Conservation (phyloP, 2,888 invertebrate genomes). For the Ochropacha duplaris region DNA sequence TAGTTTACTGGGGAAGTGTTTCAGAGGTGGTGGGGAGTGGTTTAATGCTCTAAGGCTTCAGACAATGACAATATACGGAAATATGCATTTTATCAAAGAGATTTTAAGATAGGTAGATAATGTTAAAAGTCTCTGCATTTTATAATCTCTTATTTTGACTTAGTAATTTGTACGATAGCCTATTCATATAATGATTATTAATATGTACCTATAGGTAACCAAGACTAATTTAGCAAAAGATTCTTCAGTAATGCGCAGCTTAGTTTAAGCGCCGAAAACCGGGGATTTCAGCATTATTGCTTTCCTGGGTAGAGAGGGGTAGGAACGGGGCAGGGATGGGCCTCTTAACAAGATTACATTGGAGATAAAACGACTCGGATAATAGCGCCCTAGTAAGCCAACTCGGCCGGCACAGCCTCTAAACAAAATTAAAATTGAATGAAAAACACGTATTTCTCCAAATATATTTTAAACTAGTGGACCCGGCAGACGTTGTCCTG, state of each 20-base stretch:
- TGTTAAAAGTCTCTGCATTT: too few relatives aligned
- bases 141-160: background rate
- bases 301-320: constrained; percentile 39
- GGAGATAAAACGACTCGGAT: constrained; percentile 78
- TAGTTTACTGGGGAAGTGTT: too few relatives aligned
- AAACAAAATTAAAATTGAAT: constrained; percentile 75
- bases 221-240: constrained; percentile 60
- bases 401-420: constrained; percentile 50
- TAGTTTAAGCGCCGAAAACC: constrained; percentile 75
- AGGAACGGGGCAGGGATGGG: constrained; percentile 39
- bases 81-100: too few relatives aligned
- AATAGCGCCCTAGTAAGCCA: constrained; percentile 73
- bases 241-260: constrained; percentile 66
- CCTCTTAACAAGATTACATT: constrained; percentile 83
- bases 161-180: too few relatives aligned
- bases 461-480: background rate
- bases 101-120: too few relatives aligned
- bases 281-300: constrained; percentile 78
- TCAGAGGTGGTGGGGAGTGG: too few relatives aligned
- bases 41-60: too few relatives aligned
- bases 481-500: too few relatives aligned
- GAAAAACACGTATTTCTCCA: constrained; percentile 26
- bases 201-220: constrained; percentile 21
- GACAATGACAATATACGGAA: too few relatives aligned
- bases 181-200: background rate